These are phyloP conservation scores for Melanargia galathea DNA, from an alignment of 2,888 invertebrate genomes.

Conservation along the genomic window DNA sequence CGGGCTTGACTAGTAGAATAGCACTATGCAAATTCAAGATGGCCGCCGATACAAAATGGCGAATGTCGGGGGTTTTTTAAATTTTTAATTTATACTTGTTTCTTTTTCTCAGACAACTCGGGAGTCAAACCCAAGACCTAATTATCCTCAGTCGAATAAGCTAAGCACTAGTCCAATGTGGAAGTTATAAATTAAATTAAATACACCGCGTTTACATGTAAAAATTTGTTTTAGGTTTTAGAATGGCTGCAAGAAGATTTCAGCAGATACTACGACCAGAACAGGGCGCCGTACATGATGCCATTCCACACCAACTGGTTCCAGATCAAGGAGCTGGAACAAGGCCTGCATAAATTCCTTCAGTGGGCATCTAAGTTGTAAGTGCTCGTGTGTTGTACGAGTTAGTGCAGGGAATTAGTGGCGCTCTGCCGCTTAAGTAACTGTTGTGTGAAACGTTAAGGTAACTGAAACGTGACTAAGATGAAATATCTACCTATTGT, in stretches of 20 bases:
- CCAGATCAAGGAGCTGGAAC: slow-evolving; percentile 91
- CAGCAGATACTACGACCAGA: slow-evolving; percentile 91
- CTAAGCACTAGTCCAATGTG: too few species aligned
- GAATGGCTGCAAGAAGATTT: slow-evolving; percentile 96
- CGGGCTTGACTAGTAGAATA: too few species aligned
- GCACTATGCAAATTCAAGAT: too few species aligned
- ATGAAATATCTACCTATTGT: not conserved
- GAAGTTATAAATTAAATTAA: too few species aligned
- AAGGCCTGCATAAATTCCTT: slow-evolving; percentile 92
- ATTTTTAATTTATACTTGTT: too few species aligned
- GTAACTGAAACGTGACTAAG: slow-evolving; percentile 8
- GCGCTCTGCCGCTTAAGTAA: slow-evolving; percentile 7
- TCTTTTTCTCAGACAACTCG: too few species aligned
- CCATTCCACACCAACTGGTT: slow-evolving; percentile 99
- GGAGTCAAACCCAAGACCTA: too few species aligned
- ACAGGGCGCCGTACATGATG: slow-evolving; percentile 96
- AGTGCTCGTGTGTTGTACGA: slow-evolving; percentile 46
- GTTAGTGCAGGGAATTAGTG: slow-evolving; percentile 8
- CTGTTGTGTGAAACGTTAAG: slow-evolving; percentile 10
- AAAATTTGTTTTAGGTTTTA: slow-evolving; percentile 81
- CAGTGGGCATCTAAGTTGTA: slow-evolving; percentile 86
- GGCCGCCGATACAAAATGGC: too few species aligned
- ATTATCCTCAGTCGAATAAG: too few species aligned
- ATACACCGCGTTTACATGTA: too few species aligned
- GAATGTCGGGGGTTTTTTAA: too few species aligned